phyloP scores from a whole-genome alignment of 2,888 invertebrate species.

The Clostera curtula region DNA sequence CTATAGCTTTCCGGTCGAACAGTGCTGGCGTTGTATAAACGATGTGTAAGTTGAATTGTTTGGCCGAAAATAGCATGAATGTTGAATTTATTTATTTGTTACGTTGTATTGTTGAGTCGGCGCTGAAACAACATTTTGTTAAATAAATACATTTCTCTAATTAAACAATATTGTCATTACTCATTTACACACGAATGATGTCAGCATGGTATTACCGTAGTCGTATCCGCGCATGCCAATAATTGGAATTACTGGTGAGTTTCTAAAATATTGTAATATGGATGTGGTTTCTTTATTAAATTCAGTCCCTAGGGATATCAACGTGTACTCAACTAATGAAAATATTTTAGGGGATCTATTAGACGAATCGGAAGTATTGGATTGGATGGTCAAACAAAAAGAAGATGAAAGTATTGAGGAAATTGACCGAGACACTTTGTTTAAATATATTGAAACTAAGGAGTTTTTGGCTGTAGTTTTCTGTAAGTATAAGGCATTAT shows the following conservation, averaged over 20 bases:
- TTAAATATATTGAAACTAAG: conserved; percentile 89
- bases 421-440: conserved; percentile 87
- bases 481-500: conserved; percentile 84
- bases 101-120: conserved; percentile 66
- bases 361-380: conserved; percentile 88
- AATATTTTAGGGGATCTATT: conserved; percentile 69
- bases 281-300: conserved; percentile 68
- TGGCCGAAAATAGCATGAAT: conserved; percentile 67
- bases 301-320: conserved; percentile 34
- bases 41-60: conserved; percentile 64
- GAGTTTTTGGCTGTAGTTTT: conserved; percentile 94
- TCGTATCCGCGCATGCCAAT: conserved; percentile 65
- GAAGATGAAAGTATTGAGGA: conserved; percentile 94
- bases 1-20: conserved; percentile 31
- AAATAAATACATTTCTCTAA: conserved; percentile 70
- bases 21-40: conserved; percentile 53
- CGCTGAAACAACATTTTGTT: conserved; percentile 64
- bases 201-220: conserved; percentile 70
- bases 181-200: conserved; percentile 67
- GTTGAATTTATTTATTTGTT: conserved; percentile 61
- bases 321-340: conserved; percentile 32
- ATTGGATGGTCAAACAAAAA: conserved; percentile 94
- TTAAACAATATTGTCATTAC: conserved; percentile 53
- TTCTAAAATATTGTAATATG: conserved; percentile 55
- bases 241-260: conserved; percentile 70